Percentiles rank a stretch among this genome's conserved stretches.
Evolutionary conservation across 2,797 vertebrate genomes (phyloP).

Genomic region (Lithobates pipiens): DNA sequence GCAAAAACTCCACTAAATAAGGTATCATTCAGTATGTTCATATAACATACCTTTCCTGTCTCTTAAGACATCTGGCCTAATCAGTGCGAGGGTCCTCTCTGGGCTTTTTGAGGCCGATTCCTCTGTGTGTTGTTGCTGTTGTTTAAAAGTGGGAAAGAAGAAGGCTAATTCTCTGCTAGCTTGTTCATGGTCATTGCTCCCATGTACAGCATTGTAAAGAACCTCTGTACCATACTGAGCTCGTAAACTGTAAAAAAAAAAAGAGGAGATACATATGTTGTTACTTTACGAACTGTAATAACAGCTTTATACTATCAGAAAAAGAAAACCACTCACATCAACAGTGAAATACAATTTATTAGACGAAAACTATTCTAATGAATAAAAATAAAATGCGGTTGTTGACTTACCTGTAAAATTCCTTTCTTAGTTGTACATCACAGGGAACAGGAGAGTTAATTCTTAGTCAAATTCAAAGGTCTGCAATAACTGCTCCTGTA

Average conservation of each 20-base stretch:
- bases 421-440: too few species aligned
- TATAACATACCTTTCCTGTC: slow-evolving; percentile 76
- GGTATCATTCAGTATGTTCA: too few species aligned
- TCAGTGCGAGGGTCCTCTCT: slow-evolving; percentile 82
- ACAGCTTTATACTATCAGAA: too few species aligned
- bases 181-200: slow-evolving; percentile 79
- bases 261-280: too few species aligned
- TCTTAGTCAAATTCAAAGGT: too few species aligned
- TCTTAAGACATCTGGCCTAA: slow-evolving; percentile 78
- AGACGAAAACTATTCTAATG: too few species aligned
- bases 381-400: too few species aligned
- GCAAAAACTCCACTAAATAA: not conserved
- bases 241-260: slow-evolving; percentile 77
- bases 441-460: too few species aligned
- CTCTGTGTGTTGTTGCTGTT: slow-evolving; percentile 72
- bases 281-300: not conserved
- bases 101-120: slow-evolving; percentile 62
- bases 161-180: slow-evolving; percentile 85
- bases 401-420: too few species aligned
- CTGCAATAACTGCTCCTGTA: too few species aligned
- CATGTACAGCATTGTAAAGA: slow-evolving; percentile 86
- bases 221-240: slow-evolving; percentile 86
- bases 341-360: too few species aligned
- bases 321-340: too few species aligned
- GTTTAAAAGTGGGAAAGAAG: slow-evolving; percentile 85